Base-by-base conservation (phyloP, 2,797 vertebrate genomes). In the Chrosomus eos region DNA sequence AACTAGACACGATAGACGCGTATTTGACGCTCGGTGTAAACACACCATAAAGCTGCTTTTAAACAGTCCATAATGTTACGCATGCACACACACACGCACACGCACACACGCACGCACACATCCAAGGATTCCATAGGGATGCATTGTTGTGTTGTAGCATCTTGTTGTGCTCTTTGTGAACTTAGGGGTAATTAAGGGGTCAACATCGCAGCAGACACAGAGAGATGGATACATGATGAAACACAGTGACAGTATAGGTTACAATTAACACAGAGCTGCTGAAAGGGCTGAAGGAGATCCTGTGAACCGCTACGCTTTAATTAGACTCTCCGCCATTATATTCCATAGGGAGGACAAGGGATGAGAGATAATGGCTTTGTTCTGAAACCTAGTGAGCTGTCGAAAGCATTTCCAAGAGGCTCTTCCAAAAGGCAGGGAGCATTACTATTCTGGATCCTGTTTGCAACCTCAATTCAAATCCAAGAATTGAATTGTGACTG, bases 211-310 rank as follows among this genome's bases (percentile, higher is more conserved):
- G 10, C 48, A 55, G 66, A 70, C 36, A 7, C 67, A 66, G 43
- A 66, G 26, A 78, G 55, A 45, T 38, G 31, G 51, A 58, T 23
- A 75, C n/a, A 58, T 55, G 21, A 75, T 75, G 51, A 75, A 75
- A 55, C 51, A 23, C 21, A 36, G 23, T 3, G 73, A 62, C 60
- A 43, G 55, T n/a, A 7, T 16, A 33, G 60, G 28, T 66, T 48
- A 64, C 76, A 64, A 31, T 66, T 66, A 79, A 79, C 77, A 66
- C 23, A 3, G 45, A 80, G 78, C 78, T 80, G 45, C 62, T 67
- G 23, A 67, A 66, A 31, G 77, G 28, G 40, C 55, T 77, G 23
- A 80, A 36, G 64, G 14, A 53, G 77, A 33, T 10, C 6, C 33
- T 8, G 6, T 28, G 66, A 43, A 43, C 36, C 40, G 1, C 45